Percentiles rank a stretch among this genome's conserved stretches.
phyloP scores from a whole-genome alignment of 2,797 vertebrate species.

The Acanthiza pusilla region DNA sequence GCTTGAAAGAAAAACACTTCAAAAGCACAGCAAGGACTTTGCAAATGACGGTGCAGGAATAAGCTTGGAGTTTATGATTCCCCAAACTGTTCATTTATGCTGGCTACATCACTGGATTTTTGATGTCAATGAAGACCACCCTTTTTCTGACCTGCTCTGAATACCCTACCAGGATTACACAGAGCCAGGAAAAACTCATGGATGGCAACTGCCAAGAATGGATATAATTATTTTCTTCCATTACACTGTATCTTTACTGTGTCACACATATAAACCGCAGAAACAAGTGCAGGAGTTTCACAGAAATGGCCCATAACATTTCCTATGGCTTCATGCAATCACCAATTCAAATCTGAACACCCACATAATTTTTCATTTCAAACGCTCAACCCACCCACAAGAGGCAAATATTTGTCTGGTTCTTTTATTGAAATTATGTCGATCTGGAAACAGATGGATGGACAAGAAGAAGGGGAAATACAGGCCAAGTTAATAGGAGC shows the following conservation, averaged over 20 bases:
- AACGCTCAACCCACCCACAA: not conserved
- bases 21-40: not conserved
- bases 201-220: not conserved
- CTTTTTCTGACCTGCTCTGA: not conserved
- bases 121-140: not conserved
- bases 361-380: not conserved
- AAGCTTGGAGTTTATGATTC: not conserved
- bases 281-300: not conserved
- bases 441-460: conserved; percentile 33
- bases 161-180: not conserved
- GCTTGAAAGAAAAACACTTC: not conserved
- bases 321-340: not conserved
- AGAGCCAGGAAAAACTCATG: not conserved
- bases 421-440: conserved; percentile 48
- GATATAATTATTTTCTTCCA: not conserved
- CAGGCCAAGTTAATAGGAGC: not conserved
- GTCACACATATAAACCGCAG: not conserved
- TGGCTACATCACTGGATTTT: not conserved
- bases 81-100: not conserved
- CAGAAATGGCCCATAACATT: not conserved
- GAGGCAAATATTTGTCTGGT: not conserved
- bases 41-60: not conserved
- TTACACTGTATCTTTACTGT: not conserved
- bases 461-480: not conserved
- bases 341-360: not conserved